phyloP scores from a whole-genome alignment of 1,140 invertebrate genomes.

The Drosophila subobscura region DNA sequence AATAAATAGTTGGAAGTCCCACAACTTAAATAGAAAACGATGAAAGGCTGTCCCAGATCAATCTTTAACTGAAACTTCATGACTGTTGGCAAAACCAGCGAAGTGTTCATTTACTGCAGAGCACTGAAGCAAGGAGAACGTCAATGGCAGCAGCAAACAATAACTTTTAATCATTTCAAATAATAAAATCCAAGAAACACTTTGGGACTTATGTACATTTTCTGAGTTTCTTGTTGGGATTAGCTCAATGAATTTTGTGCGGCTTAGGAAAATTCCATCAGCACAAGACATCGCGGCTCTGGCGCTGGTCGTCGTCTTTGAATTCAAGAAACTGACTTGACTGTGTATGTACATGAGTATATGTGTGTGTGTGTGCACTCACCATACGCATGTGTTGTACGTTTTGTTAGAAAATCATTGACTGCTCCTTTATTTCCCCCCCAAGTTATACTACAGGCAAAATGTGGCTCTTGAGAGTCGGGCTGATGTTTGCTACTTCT shows the following conservation, averaged over 20 bases:
- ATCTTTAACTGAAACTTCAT: too few species aligned
- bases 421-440: conserved; percentile 5
- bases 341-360: conserved; percentile 13
- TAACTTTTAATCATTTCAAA: conserved; percentile 68
- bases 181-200: conserved; percentile 63
- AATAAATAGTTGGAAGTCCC: too few species aligned
- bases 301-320: conserved; percentile 9
- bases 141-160: conserved; percentile 45
- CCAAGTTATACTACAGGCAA: conserved; percentile 14
- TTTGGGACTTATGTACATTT: conserved; percentile 43
- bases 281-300: conserved; percentile 46
- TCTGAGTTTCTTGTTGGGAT: conserved; percentile 57
- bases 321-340: conserved; percentile 14
- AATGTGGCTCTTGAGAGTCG: conserved; percentile 28
- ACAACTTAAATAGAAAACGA: too few species aligned
- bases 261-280: conserved; percentile 58
- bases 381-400: conserved; percentile 7
- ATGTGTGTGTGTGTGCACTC: conserved; percentile 10
- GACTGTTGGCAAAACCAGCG: too few species aligned
- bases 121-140: too few species aligned
- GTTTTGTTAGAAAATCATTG: conserved; percentile 2
- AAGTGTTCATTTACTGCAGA: too few species aligned
- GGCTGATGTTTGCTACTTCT: conserved; percentile 50
- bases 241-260: conserved; percentile 53
- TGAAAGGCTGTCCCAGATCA: too few species aligned